Evolutionary conservation across 2,888 invertebrate species (phyloP), one percentile per base, ranked within the genome.

Genomic region (Chrysotoxum bicinctum): DNA sequence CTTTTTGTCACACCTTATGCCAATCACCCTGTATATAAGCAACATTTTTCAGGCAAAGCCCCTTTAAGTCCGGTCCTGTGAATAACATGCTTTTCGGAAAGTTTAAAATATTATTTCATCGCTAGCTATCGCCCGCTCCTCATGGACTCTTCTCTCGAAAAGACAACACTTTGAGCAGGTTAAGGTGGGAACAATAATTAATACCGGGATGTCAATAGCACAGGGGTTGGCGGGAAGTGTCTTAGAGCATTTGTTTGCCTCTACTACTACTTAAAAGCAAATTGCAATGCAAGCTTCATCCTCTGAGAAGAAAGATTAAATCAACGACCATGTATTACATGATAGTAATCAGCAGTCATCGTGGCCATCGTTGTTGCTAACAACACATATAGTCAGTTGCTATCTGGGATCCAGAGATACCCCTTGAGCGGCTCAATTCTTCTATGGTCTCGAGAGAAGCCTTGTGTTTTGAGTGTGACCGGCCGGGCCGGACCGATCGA

Each of bases 301-400:
- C 62, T 60, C 52, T 69, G 23, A 43, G 62, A 30, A 50, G 16
- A 45, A 45, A 72, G 86, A 86, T 86, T 70, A 69, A 52, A 86
- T 86, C 86, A 70, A 54, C 77, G 74, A 70, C 86, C 74, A 86
- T 86, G 85, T 81, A 81, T 86, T 81, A 86, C 85, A 81, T 43
- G 86, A 86, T 86, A 86, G 73, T 37, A 82, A 86, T 86, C 86
- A 77, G 77, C 86, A 81, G 82, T 77, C 82, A 81, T 78, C 81
- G 70, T 76, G 48, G 68, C 76, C 75, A 85, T 81, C 76, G 79
- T 58, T 60, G 64, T 35, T 23, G 32, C 40, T 45, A 58, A 70
- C 62, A 73, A 35, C 56, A 66, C 26, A 40, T 10, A 30, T 50
- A 50, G 32, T 23, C 50, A 3, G 21, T 50, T 66, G 9, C n/a